phyloP scores from a whole-genome alignment of 2,888 invertebrate genomes.

The Keiferia lycopersicella region DNA sequence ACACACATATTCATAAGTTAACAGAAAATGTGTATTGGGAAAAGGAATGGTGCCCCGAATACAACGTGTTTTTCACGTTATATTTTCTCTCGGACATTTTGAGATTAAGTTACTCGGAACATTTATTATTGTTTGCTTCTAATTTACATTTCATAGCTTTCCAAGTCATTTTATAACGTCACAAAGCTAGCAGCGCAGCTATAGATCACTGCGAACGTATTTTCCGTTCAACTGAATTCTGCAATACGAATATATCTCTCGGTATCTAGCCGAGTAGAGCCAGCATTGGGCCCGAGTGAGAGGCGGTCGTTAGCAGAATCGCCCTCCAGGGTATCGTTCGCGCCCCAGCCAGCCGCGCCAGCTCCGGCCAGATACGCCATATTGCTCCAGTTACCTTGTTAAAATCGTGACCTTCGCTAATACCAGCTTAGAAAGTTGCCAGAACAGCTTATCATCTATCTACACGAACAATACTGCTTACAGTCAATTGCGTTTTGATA shows the following conservation, averaged over 20 bases:
- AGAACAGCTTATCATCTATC: not conserved
- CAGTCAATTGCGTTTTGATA: conserved; percentile 2
- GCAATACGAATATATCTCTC: conserved; percentile 13
- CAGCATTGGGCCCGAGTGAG: conserved; percentile 32
- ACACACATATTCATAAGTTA: too few species aligned
- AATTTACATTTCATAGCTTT: too few species aligned
- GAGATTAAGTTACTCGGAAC: too few species aligned
- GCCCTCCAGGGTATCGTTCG: conserved; percentile 53
- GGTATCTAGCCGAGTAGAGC: conserved; percentile 25
- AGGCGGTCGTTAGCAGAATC: conserved; percentile 52
- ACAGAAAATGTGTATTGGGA: too few species aligned
- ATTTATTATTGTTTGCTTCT: too few species aligned
- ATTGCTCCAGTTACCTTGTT: conserved; percentile 50
- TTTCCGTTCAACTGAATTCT: conserved; percentile 13
- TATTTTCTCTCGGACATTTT: too few species aligned
- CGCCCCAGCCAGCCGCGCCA: conserved; percentile 40
- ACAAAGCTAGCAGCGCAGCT: not conserved
- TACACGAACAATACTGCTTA: not conserved
- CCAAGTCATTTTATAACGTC: not conserved
- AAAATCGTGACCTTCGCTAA: conserved; percentile 37
- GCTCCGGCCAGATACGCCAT: conserved; percentile 42
- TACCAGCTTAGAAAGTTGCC: conserved; percentile 9
- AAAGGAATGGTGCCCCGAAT: too few species aligned
- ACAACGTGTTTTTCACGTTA: too few species aligned
- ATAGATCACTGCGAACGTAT: not conserved